Evolutionary conservation across 2,113 vertebrate species (phyloP), one percentile per base, ranked within the genome.

Genomic region (Nettapus auritus): DNA sequence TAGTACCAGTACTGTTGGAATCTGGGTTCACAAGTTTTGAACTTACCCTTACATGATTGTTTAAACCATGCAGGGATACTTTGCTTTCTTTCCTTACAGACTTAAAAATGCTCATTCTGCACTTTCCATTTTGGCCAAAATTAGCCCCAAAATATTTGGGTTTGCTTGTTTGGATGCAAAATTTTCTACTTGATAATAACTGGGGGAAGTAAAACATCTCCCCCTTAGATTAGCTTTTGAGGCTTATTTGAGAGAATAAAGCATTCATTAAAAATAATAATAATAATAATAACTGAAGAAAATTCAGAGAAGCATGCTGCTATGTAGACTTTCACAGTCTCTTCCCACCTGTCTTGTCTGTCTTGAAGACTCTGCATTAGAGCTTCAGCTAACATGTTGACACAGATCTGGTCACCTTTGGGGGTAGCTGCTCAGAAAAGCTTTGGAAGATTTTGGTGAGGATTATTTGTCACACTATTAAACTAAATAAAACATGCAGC

Each of bases 21-120:
- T 88, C 71, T 57, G 29, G 38, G 80, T 92, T 75, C 90, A 90
- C 68, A 79, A 73, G 64, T 53, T 86, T 93, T 84, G 40, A 53
- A 84, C 36, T 82, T 62, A 76, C 17, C 22, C 56, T 86, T 64
- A 69, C 19, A 53, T n/a, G 71, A 8, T 71, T 90, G 44, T 69
- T 76, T 83, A 81, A 91, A 57, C 16, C 56, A 53, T 48, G 38
- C 16, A 29, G 50, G 29, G 52, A 77, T 83, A 64, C 36, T 93
- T 93, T 75, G 21, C 26, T 71, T 34, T 12, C 80, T 90, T 88
- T 81, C 22, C 44, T 68, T 46, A 48, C 0, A 36, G 38, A 36
- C 31, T 70, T 53, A 15, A 71, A 31, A 7, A 20, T 82, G 74
- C 81, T 66, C 7, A 4, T 84, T 44, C 40, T 11, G 5, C 5